Base-by-base conservation (phyloP, 1,140 invertebrate species). In the Scaptomyza hsui region DNA sequence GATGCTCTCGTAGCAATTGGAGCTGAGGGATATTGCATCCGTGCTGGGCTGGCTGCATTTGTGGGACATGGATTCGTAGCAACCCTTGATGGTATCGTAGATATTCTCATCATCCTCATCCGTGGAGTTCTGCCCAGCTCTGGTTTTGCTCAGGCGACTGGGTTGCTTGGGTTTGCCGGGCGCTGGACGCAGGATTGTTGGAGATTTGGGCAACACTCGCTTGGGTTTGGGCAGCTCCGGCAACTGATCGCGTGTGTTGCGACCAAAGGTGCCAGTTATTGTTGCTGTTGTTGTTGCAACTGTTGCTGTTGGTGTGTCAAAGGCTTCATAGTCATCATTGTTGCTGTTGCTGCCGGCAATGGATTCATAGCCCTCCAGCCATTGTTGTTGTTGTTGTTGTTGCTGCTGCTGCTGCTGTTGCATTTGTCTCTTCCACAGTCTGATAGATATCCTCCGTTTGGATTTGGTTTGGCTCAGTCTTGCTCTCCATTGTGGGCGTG, bases 1-100 rank as follows among this genome's bases (percentile, higher is more conserved):
- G 49, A 94, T 94, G 49, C 93, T 93, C 64, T 94, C 93, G 65
- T 94, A 94, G 72, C 93, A 93, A 73, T 94, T 93, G 2, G 93
- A 93, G n/a, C 92, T 67, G 0, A 93, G 88, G 0, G 91, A 91
- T n/a, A 75, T 65, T 49, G 51, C 61, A 57, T 91, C 90, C 13
- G 65, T 69, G 44, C 44, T 26, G 13, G 24, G 2, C 41, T 1
- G 35, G 13, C 37, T 0, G 81, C 91, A 9, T 39, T 49, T 26
- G 59, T 15, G 4, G 4, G 39, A 24, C 57, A 91, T 44, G 13
- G 85, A 89, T 32, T 91, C 89, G 44, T 91, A 91, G 73, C 89
- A 91, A 12, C 92, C 92, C 62, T 93, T 94, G 32, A 94, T 94
- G 5, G 93, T 93, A 56, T 94, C 93, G 55, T 94, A 94, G 62